These are phyloP conservation scores for Melanostoma mellinum DNA, from an alignment of 2,888 invertebrate genomes.

Conservation along the genomic window DNA sequence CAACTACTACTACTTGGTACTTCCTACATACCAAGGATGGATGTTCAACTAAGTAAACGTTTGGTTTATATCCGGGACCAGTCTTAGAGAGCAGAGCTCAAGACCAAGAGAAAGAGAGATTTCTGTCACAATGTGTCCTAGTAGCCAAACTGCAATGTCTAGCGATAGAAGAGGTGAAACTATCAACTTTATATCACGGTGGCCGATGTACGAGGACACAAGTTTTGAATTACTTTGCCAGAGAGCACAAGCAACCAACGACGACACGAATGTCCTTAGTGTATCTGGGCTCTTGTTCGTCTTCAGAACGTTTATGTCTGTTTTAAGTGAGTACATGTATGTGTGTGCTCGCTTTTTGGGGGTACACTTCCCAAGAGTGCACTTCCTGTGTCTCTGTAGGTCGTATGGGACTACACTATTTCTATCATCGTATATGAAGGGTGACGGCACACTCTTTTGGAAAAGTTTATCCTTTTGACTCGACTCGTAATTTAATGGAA, in stretches of 20 bases:
- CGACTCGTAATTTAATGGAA: conserved; percentile 64
- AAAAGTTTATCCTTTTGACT: conserved; percentile 62
- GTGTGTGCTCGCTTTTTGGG: neutral
- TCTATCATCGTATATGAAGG: conserved; percentile 26
- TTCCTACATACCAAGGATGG: conserved; percentile 38
- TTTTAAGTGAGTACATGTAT: neutral
- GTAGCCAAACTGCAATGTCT: conserved; percentile 69
- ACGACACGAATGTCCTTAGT: conserved; percentile 23
- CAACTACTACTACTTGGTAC: conserved; percentile 13
- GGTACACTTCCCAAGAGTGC: conserved; percentile 29
- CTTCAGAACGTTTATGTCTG: conserved; percentile 1
- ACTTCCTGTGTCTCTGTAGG: conserved; percentile 34
- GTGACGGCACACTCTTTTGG: conserved; percentile 44
- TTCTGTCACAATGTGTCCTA: conserved; percentile 61
- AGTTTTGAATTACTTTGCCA: conserved; percentile 67
- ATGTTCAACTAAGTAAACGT: conserved; percentile 72
- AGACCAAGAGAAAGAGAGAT: conserved; percentile 12
- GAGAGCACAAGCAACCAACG: neutral
- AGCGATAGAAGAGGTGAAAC: conserved; percentile 57
- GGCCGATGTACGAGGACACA: conserved; percentile 63
- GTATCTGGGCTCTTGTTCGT: conserved; percentile 9
- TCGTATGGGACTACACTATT: neutral
- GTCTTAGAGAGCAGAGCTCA: neutral
- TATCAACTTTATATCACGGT: conserved; percentile 68
- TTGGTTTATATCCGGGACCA: conserved; percentile 66